These are phyloP conservation scores for Brenthis daphne DNA, from an alignment of 2,888 invertebrate species.

Conservation along the genomic window DNA sequence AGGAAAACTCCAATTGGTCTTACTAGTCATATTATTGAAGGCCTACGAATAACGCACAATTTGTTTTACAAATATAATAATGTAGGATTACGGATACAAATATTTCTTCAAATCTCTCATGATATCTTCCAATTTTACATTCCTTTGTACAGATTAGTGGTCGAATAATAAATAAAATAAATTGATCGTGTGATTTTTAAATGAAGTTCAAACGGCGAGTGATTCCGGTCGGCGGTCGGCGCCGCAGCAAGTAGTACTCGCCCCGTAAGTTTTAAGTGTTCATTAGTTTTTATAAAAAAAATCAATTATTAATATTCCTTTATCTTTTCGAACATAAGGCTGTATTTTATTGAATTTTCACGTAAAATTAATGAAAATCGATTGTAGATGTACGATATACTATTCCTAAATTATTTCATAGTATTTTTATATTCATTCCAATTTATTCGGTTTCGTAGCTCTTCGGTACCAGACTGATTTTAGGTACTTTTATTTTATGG, in stretches of 20 bases:
- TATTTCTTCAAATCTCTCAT: slow-evolving; percentile 31
- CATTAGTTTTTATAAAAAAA: slow-evolving; percentile 72
- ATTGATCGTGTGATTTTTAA: slow-evolving; percentile 65
- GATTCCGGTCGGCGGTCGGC: slow-evolving; percentile 48
- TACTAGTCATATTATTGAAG: slow-evolving; percentile 77
- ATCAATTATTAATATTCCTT: slow-evolving; percentile 60
- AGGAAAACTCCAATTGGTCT: slow-evolving; percentile 45
- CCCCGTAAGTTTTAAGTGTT: slow-evolving; percentile 77
- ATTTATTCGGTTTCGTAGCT: slow-evolving; percentile 72
- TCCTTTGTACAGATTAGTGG: slow-evolving; percentile 62
- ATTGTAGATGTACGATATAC: slow-evolving; percentile 59
- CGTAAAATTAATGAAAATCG: slow-evolving; percentile 64
- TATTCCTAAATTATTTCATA: slow-evolving; percentile 80
- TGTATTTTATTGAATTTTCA: slow-evolving; percentile 72
- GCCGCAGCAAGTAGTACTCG: slow-evolving; percentile 64
- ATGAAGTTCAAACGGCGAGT: slow-evolving; percentile 71
- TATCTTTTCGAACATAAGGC: slow-evolving; percentile 68
- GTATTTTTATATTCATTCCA: slow-evolving; percentile 82
- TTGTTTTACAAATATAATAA: slow-evolving; percentile 51
- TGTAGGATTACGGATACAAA: slow-evolving; percentile 35
- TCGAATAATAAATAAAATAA: slow-evolving; percentile 36
- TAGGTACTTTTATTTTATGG: slow-evolving; percentile 82
- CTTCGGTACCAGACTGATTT: slow-evolving; percentile 82
- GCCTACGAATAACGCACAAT: slow-evolving; percentile 75
- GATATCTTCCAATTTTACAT: slow-evolving; percentile 72